phyloP scores from a whole-genome alignment of 2,113 vertebrate genomes.

The Nannospalax galili region DNA sequence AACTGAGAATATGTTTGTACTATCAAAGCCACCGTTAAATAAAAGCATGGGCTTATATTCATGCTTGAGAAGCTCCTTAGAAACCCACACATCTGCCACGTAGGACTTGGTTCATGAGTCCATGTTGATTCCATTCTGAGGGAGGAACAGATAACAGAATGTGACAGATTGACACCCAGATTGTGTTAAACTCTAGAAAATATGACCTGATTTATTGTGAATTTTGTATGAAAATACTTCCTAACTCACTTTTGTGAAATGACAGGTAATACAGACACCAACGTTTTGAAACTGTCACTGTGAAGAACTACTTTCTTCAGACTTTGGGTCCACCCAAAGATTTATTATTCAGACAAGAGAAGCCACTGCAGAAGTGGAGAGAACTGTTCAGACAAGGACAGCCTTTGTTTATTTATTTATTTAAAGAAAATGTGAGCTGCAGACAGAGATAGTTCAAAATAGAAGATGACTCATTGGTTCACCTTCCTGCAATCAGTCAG shows the following conservation, averaged over 20 bases:
- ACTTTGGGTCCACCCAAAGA: not conserved
- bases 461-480: conserved; percentile 3
- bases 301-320: conserved; percentile 39
- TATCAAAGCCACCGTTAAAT: not conserved
- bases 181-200: conserved; percentile 19
- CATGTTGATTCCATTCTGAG: not conserved
- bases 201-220: conserved; percentile 19
- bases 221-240: conserved; percentile 51
- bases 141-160: not conserved
- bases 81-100: not conserved
- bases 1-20: not conserved
- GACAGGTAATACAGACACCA: conserved; percentile 1
- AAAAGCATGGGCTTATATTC: not conserved
- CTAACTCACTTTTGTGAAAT: conserved; percentile 50
- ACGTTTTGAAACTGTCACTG: conserved; percentile 44
- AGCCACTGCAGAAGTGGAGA: conserved; percentile 23
- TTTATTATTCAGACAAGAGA: conserved; percentile 61
- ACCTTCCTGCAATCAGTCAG: conserved; percentile 6
- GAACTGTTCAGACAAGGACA: conserved; percentile 45
- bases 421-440: not conserved
- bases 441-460: conserved; percentile 20
- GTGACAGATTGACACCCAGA: not conserved
- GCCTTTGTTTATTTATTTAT: not conserved
- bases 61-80: not conserved
- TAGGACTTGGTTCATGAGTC: not conserved